These are phyloP conservation scores for Otus scops DNA, from an alignment of 2,797 vertebrate species.

Conservation along the genomic window DNA sequence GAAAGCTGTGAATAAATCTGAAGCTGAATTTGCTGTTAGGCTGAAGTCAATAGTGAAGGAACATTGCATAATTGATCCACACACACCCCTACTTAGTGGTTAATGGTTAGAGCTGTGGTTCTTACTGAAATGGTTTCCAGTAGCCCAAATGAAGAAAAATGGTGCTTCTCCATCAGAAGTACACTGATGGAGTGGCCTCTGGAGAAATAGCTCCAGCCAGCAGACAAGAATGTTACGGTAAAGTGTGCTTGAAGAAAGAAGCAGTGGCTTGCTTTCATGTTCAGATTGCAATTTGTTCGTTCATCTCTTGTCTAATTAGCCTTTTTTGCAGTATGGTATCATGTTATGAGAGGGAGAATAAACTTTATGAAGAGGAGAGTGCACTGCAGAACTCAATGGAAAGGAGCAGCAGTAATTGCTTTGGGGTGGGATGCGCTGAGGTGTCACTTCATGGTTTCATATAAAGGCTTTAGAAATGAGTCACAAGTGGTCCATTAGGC, in stretches of 20 bases:
- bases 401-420: background rate
- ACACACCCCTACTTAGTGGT: background rate
- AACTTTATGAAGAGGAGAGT: background rate
- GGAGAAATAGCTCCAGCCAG: background rate
- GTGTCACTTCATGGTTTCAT: background rate
- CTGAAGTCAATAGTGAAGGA: constrained; percentile 1
- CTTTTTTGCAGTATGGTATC: background rate
- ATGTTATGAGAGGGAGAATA: background rate
- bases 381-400: background rate
- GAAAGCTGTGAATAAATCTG: background rate
- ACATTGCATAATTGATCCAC: background rate
- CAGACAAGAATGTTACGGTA: background rate
- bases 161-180: background rate
- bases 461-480: background rate
- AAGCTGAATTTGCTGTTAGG: background rate
- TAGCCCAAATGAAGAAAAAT: background rate
- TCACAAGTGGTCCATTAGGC: background rate
- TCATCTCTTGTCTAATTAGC: background rate
- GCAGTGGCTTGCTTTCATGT: background rate
- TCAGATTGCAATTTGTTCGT: background rate
- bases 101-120: background rate
- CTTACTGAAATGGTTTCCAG: background rate
- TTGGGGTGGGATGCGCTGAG: background rate
- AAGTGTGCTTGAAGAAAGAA: background rate
- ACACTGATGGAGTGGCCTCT: background rate